Percentiles rank a stretch among this genome's conserved stretches.
These are phyloP conservation scores for Thamnaconus septentrionalis DNA, from an alignment of 2,113 vertebrate species.

Conservation along the genomic window DNA sequence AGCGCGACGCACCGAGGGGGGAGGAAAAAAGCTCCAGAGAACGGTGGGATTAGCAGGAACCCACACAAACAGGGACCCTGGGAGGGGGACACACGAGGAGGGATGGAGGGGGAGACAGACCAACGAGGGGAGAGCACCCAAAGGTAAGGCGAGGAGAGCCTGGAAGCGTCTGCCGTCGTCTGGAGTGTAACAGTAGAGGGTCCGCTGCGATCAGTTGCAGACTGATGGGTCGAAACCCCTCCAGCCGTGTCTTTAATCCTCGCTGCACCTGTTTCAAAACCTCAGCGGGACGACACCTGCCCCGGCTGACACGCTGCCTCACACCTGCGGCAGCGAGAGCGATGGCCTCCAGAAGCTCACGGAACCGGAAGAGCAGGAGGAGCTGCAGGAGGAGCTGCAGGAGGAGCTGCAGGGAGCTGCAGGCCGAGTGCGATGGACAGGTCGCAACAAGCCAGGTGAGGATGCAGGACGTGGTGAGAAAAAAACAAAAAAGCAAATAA, in stretches of 20 bases:
- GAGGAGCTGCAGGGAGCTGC: slow-evolving; percentile 2
- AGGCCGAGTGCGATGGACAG: slow-evolving; percentile 21
- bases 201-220: slow-evolving; percentile 30
- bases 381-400: not conserved
- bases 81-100: slow-evolving; percentile 48
- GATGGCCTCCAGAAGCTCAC: slow-evolving; percentile 6
- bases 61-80: slow-evolving; percentile 42
- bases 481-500: too few relatives aligned
- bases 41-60: slow-evolving; percentile 41
- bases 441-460: not conserved
- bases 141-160: slow-evolving; percentile 46
- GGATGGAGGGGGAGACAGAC: slow-evolving; percentile 60
- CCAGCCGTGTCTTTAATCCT: not conserved
- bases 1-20: slow-evolving; percentile 2
- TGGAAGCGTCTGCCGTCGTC: slow-evolving; percentile 18
- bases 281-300: slow-evolving; percentile 40
- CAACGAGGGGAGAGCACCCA: slow-evolving; percentile 28
- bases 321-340: slow-evolving; percentile 3
- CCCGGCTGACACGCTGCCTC: slow-evolving; percentile 23
- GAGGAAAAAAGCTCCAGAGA: slow-evolving; percentile 21
- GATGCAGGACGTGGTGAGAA: not conserved
- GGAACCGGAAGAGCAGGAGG: slow-evolving; percentile 11
- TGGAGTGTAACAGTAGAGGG: slow-evolving; percentile 49
- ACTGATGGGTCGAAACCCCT: slow-evolving; percentile 52
- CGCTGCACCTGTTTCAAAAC: too few relatives aligned